Evolutionary conservation across 2,888 invertebrate genomes (phyloP).

Genomic region (Lepidonotus clava): DNA sequence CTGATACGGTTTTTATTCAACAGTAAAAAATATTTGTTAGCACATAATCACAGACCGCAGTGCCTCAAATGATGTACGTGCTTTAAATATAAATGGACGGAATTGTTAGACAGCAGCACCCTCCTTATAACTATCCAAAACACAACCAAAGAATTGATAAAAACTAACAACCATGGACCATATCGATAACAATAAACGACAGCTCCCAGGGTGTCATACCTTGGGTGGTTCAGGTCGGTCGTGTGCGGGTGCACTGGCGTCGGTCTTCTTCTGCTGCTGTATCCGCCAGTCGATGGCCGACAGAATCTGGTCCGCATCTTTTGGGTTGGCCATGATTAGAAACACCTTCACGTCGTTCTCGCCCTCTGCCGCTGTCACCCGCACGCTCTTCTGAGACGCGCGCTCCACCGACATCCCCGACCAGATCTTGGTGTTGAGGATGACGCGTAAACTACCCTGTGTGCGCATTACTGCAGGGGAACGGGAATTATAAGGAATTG

Average conservation of each 20-base stretch:
- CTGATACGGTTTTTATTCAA: no score
- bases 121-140: no score
- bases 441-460: slow-evolving; percentile 92
- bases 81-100: no score
- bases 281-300: slow-evolving; percentile 83
- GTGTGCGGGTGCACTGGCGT: neutral
- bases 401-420: slow-evolving; percentile 94
- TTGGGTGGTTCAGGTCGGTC: neutral
- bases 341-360: slow-evolving; percentile 88
- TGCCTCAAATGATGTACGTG: no score
- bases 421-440: slow-evolving; percentile 96
- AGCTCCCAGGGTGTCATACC: neutral
- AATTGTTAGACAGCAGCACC: no score
- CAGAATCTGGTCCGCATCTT: slow-evolving; percentile 86
- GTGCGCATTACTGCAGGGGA: slow-evolving; percentile 90
- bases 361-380: slow-evolving; percentile 88
- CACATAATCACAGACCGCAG: no score
- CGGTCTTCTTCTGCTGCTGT: slow-evolving; percentile 72
- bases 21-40: no score
- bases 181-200: no score
- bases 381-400: slow-evolving; percentile 91
- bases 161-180: no score
- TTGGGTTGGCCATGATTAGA: slow-evolving; percentile 88
- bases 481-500: no score
- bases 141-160: no score